phyloP scores from a whole-genome alignment of 2,113 vertebrate species.

The Erpornis zantholeuca region DNA sequence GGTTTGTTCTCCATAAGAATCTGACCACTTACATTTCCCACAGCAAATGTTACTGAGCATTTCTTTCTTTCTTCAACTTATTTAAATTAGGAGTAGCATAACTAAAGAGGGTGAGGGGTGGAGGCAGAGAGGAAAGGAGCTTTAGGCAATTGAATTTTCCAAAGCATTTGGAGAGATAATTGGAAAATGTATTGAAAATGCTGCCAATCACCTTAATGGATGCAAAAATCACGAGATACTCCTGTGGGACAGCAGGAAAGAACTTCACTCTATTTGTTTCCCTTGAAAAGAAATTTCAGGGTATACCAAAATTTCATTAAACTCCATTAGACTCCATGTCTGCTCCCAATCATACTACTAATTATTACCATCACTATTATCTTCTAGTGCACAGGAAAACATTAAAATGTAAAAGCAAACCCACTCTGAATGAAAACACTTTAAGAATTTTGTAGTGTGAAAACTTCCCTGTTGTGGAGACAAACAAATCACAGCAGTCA shows the following conservation, averaged over 20 bases:
- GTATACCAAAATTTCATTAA: not conserved
- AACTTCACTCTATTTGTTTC: not conserved
- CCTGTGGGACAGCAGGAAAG: not conserved
- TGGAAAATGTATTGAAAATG: slow-evolving; percentile 54
- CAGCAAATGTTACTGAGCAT: not conserved
- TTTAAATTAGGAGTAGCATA: slow-evolving; percentile 10
- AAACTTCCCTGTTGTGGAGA: not conserved
- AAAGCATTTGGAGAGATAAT: slow-evolving; percentile 29
- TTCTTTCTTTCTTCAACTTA: not conserved
- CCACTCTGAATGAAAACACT: not conserved
- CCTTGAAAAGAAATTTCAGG: not conserved
- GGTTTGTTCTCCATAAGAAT: not conserved
- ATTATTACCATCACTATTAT: not conserved
- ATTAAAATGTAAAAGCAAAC: not conserved
- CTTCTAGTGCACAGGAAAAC: not conserved
- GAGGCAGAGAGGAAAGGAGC: not conserved
- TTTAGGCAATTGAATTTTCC: slow-evolving; percentile 24
- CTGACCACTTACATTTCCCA: not conserved
- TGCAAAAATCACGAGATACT: slow-evolving; percentile 38
- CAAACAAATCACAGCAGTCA: not conserved
- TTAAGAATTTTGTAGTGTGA: not conserved
- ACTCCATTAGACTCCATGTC: not conserved
- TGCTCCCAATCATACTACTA: not conserved
- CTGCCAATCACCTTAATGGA: slow-evolving; percentile 53
- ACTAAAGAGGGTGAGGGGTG: not conserved